phyloP scores from a whole-genome alignment of 1,140 invertebrate species.

The Fopius arisanus region DNA sequence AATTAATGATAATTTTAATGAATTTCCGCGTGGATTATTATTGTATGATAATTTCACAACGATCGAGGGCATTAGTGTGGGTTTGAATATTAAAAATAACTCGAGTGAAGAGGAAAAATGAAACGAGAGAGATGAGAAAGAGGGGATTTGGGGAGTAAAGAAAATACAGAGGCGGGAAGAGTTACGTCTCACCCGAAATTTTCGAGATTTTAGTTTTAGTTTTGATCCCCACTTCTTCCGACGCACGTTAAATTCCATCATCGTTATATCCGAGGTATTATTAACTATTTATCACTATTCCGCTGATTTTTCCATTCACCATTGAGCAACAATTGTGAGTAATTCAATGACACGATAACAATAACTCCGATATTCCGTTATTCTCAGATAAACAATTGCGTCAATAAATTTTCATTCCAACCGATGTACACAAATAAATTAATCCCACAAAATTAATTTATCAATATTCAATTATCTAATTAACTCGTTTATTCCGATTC shows the following conservation, averaged over 20 bases:
- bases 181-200: background rate
- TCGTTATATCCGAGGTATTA: background rate
- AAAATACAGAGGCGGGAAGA: slow-evolving; percentile 5
- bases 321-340: background rate
- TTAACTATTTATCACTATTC: background rate
- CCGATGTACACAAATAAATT: no score
- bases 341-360: no score
- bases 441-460: no score
- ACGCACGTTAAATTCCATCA: background rate
- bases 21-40: background rate
- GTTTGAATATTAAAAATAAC: slow-evolving; percentile 7
- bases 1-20: no score
- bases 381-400: no score
- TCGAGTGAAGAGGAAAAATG: background rate
- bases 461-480: no score
- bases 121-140: background rate
- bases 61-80: slow-evolving; percentile 4
- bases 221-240: slow-evolving; percentile 9
- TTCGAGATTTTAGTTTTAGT: slow-evolving; percentile 15
- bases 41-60: background rate
- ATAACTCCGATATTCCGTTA: no score
- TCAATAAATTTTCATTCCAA: no score
- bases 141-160: background rate
- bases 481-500: no score
- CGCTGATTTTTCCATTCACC: background rate